These are phyloP conservation scores for Poeciliopsis turrubarensis DNA, from an alignment of 2,113 vertebrate species.

Conservation along the genomic window DNA sequence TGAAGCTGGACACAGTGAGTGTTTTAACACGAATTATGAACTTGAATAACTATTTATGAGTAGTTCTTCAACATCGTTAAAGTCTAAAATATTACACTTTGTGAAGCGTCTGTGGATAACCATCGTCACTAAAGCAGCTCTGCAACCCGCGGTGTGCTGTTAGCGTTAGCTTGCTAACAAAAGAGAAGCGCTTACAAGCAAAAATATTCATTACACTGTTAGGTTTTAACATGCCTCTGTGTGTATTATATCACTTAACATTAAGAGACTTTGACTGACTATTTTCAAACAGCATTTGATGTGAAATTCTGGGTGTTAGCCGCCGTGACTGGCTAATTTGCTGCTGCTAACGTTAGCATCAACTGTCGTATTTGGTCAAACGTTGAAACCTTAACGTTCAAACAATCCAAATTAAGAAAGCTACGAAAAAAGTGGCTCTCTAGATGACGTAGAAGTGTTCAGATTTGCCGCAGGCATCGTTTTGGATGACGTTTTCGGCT, in stretches of 20 bases:
- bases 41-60: rapidly evolving
- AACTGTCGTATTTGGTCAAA: background rate
- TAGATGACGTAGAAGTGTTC: background rate
- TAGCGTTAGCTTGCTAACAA: constrained; percentile 49
- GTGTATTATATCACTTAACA: background rate
- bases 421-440: background rate
- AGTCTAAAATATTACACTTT: background rate
- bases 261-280: background rate
- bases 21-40: background rate
- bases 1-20: constrained; percentile 25
- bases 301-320: background rate
- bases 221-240: background rate
- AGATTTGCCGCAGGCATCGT: background rate
- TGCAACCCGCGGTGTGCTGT: constrained; percentile 11
- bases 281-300: background rate
- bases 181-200: constrained; percentile 10
- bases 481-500: background rate
- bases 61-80: background rate
- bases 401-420: background rate
- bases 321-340: background rate
- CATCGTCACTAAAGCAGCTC: constrained; percentile 19
- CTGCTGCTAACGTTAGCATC: constrained; percentile 27
- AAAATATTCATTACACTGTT: background rate
- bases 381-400: background rate
- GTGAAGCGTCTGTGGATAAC: constrained; percentile 10